Evolutionary conservation across 2,113 vertebrate species (phyloP).

Genomic region (Monopterus albus): DNA sequence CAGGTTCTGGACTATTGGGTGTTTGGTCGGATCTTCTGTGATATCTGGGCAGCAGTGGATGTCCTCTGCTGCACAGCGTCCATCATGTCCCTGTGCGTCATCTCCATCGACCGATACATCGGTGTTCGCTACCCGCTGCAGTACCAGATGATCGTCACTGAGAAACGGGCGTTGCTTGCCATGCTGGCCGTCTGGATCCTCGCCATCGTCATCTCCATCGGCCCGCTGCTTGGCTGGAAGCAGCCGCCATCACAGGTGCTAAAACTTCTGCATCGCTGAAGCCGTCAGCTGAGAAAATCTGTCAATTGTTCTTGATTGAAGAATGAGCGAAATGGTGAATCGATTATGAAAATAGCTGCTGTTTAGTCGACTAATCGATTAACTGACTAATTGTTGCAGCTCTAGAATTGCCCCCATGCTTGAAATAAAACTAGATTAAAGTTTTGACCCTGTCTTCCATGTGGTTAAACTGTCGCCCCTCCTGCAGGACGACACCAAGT

Average conservation of each 20-base stretch:
- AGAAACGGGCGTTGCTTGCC: constrained; percentile 63
- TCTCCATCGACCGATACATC: constrained; percentile 74
- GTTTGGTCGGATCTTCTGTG: constrained; percentile 72
- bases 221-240: constrained; percentile 75
- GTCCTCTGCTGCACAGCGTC: constrained; percentile 75
- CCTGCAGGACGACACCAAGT: constrained; percentile 62
- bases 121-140: constrained; percentile 71
- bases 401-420: too few relatives aligned
- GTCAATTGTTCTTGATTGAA: too few relatives aligned
- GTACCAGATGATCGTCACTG: constrained; percentile 66
- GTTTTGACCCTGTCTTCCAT: too few relatives aligned
- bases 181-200: constrained; percentile 73
- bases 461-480: neutral
- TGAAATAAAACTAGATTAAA: too few relatives aligned
- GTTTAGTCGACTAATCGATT: too few relatives aligned
- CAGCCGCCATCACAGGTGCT: constrained; percentile 64
- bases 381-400: too few relatives aligned
- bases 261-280: too few relatives aligned
- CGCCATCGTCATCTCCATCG: constrained; percentile 69
- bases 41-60: constrained; percentile 75
- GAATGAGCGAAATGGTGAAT: too few relatives aligned
- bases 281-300: too few relatives aligned
- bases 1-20: constrained; percentile 73
- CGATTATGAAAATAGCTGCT: too few relatives aligned
- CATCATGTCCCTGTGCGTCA: constrained; percentile 74